Conservation (phyloP, 2,113 vertebrate species). For the Leptobrachium ailaonicum region DNA sequence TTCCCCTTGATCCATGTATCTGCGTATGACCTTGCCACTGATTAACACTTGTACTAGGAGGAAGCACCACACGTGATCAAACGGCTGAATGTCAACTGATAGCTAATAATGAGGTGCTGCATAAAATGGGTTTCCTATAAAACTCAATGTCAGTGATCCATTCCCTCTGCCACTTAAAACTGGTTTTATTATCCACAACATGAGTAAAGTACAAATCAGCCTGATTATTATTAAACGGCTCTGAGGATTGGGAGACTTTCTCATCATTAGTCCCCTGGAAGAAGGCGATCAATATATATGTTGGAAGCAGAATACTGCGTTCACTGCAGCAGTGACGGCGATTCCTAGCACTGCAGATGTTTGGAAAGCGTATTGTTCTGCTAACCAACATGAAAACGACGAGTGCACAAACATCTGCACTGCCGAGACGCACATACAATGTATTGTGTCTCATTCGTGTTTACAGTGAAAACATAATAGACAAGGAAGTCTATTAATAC, state of each 20-base stretch:
- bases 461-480: no score
- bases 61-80: neutral
- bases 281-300: slow-evolving; percentile 6
- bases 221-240: slow-evolving; percentile 19
- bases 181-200: slow-evolving; percentile 25
- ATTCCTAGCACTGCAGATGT: no score
- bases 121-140: slow-evolving; percentile 5
- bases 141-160: slow-evolving; percentile 2
- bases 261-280: neutral
- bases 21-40: neutral
- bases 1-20: no score
- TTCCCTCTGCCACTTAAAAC: neutral
- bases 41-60: neutral
- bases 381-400: no score
- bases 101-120: neutral
- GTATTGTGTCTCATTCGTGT: no score
- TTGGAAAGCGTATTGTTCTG: no score
- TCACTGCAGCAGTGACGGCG: neutral
- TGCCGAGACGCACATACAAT: no score
- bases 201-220: slow-evolving; percentile 4
- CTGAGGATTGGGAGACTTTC: neutral
- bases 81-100: neutral
- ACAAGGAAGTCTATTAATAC: no score
- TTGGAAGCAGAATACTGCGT: no score
- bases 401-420: no score